These are phyloP conservation scores for Nephrotoma guestfalica DNA, from an alignment of 2,888 invertebrate species.

Conservation along the genomic window DNA sequence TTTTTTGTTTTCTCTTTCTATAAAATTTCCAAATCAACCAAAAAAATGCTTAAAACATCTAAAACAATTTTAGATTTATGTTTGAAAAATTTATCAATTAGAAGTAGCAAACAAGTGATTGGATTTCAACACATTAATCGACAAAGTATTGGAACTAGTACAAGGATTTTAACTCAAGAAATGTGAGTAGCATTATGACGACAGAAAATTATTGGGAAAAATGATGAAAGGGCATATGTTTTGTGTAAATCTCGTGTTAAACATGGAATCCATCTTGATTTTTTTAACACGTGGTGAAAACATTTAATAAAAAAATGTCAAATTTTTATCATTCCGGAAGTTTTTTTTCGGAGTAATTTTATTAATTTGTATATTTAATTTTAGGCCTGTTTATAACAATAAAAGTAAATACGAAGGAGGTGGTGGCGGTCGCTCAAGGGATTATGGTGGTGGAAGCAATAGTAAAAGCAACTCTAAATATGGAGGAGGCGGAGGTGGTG, in stretches of 20 bases:
- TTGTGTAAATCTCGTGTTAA: neutral
- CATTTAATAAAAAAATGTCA: neutral
- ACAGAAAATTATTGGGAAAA: neutral
- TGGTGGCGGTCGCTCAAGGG: conserved; percentile 10
- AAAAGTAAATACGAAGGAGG: conserved; percentile 12
- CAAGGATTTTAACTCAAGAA: neutral
- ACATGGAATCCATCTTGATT: neutral
- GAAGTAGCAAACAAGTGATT: neutral
- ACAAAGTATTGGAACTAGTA: neutral
- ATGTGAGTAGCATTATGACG: neutral
- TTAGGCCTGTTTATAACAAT: conserved; percentile 1
- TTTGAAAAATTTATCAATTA: neutral
- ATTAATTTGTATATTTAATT: neutral
- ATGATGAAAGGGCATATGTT: neutral
- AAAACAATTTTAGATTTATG: conserved; percentile 2
- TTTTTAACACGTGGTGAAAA: conserved; percentile 3
- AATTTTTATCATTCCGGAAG: neutral
- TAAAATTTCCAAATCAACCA: neutral
- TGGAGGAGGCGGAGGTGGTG: conserved; percentile 3
- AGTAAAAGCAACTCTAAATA: conserved; percentile 13
- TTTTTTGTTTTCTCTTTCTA: neutral
- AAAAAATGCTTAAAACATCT: conserved; percentile 1
- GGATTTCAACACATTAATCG: neutral
- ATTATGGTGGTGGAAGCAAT: conserved; percentile 16
- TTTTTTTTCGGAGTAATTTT: neutral